phyloP scores from a whole-genome alignment of 2,113 vertebrate genomes.

The Calcarius ornatus region DNA sequence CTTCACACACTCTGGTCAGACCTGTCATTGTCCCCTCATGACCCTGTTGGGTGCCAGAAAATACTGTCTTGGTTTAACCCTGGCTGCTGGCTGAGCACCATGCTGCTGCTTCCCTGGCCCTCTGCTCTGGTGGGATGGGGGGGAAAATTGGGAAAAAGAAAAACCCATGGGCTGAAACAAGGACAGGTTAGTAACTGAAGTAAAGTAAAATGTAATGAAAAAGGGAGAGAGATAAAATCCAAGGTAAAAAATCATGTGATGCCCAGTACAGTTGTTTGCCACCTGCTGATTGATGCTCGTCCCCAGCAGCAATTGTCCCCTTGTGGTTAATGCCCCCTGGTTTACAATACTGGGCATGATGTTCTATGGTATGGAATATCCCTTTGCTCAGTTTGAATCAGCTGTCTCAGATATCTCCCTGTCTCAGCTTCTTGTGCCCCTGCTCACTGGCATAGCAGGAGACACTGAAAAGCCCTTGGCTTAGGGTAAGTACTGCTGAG shows the following conservation, averaged over 20 bases:
- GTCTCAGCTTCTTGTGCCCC: background rate
- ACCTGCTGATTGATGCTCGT: rapidly evolving
- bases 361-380: background rate
- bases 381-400: background rate
- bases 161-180: background rate
- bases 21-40: background rate
- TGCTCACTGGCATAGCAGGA: background rate
- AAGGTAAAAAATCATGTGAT: background rate
- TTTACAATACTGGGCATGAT: background rate
- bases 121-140: background rate
- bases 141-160: rapidly evolving
- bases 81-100: background rate
- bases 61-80: background rate
- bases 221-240: background rate
- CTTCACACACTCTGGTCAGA: background rate
- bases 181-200: background rate
- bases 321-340: background rate
- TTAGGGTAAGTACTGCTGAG: background rate
- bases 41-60: background rate
- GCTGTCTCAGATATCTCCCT: background rate
- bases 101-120: rapidly evolving
- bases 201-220: background rate
- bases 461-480: background rate
- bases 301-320: background rate
- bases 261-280: background rate